Base-by-base conservation (phyloP, 2,888 invertebrate genomes). In the Toxonevra muliebris region DNA sequence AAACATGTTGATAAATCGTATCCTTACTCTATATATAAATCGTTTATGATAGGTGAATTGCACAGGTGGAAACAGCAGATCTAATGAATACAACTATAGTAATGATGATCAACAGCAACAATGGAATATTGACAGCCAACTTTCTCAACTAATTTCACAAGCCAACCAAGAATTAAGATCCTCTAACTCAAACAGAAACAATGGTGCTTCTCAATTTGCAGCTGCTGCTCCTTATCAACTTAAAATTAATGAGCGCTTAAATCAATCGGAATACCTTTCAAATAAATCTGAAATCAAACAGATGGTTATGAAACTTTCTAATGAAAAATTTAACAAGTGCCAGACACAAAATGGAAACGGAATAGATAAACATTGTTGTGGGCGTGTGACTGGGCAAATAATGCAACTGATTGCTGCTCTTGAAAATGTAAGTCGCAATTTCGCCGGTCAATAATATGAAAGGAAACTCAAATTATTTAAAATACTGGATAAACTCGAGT, bases 381-480 rank as follows among this genome's bases (percentile, higher is more conserved):
- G 72, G 11, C 74, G 67, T 17, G n/a, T 58, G 12, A 72, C 71
- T 3, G 75, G 75, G 11, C 73, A 71, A 64, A 19, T 75, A 4
- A 75, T 75, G 74, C 74, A 75, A 64, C 66, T 75, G 63, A 69
- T 75, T 15, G 65, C 71, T n/a, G 69, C 73, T 58, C 69, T 71
- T 9, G 75, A 76, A 64, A 74, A 73, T 59, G 15, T 48, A 1
- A 48, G 17, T 12, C 66, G 40, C 19, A 13, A 53, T 19, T 40
- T 45, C 1, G 11, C 20, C 8, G 20, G 54, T 15, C 9, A 54
- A 30, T 30, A 30, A 30, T 30, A 4, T 30, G 30, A 30, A 30
- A 30, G 30, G 7, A 30, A 30, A 7, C 30, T 4, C 7, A 2
- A 30, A 30, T 4, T 30, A 30, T 30, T 30, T 7, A 30, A 30